Evolutionary conservation across 2,797 vertebrate genomes (phyloP).

Genomic region (Cuniculus paca): DNA sequence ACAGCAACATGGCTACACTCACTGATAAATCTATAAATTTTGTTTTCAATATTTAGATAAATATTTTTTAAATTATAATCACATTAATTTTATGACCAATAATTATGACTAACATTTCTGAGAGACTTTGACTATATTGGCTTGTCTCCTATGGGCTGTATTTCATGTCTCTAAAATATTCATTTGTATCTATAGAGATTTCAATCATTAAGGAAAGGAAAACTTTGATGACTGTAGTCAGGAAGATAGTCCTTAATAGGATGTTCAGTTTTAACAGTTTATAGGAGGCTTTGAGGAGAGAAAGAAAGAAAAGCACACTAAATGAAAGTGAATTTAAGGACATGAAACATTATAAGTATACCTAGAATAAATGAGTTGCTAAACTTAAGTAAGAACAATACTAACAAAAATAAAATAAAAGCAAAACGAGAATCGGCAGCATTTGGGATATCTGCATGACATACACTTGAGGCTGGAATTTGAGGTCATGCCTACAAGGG

Average conservation of each 20-base stretch:
- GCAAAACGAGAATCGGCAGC: not conserved
- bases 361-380: not conserved
- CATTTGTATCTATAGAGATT: not conserved
- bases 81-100: not conserved
- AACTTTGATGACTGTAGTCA: not conserved
- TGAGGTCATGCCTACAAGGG: not conserved
- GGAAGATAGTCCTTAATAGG: not conserved
- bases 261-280: not conserved
- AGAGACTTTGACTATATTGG: not conserved
- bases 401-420: constrained; percentile 51
- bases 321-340: not conserved
- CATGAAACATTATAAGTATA: constrained; percentile 3
- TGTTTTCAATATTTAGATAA: not conserved
- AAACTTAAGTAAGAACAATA: constrained; percentile 44
- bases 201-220: constrained; percentile 31
- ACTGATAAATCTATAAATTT: not conserved
- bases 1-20: not conserved
- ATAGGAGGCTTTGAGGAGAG: not conserved
- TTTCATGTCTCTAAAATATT: not conserved
- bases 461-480: not conserved
- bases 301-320: not conserved
- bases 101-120: not conserved
- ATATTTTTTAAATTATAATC: constrained; percentile 2
- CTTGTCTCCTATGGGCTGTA: not conserved
- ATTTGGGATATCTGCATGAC: not conserved